Evolutionary conservation across 2,113 vertebrate genomes (phyloP).

Genomic region (Synodontis membranacea): DNA sequence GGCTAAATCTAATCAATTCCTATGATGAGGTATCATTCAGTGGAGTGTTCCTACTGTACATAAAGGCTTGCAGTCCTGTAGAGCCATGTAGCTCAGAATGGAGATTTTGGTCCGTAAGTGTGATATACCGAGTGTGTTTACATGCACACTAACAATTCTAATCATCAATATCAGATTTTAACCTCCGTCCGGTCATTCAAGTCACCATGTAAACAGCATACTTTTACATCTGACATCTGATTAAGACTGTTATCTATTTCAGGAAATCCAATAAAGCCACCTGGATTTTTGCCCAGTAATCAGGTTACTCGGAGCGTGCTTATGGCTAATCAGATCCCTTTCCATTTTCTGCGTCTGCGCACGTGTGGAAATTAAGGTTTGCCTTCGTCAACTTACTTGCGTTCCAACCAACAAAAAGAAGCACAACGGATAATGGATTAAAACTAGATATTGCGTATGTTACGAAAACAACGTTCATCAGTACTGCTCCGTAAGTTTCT

Average conservation of each 20-base stretch:
- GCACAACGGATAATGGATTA: not conserved
- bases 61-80: not conserved
- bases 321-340: not conserved
- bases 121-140: not conserved
- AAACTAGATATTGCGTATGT: too few species aligned
- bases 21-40: not conserved
- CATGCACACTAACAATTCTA: not conserved
- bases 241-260: constrained; percentile 2
- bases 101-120: not conserved
- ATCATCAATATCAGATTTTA: not conserved
- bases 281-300: constrained; percentile 5
- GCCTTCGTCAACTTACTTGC: not conserved
- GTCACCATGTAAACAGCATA: not conserved
- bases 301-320: not conserved
- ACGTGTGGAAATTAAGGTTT: not conserved
- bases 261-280: constrained; percentile 15
- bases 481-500: not conserved
- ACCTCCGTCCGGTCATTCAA: not conserved
- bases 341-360: not conserved
- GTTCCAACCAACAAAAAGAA: not conserved
- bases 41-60: not conserved
- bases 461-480: not conserved
- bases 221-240: not conserved
- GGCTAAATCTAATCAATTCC: constrained; percentile 10
- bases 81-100: not conserved